Evolutionary conservation across 2,113 vertebrate species (phyloP), one percentile per base, ranked within the genome.

Genomic region (Serilophus lunatus): DNA sequence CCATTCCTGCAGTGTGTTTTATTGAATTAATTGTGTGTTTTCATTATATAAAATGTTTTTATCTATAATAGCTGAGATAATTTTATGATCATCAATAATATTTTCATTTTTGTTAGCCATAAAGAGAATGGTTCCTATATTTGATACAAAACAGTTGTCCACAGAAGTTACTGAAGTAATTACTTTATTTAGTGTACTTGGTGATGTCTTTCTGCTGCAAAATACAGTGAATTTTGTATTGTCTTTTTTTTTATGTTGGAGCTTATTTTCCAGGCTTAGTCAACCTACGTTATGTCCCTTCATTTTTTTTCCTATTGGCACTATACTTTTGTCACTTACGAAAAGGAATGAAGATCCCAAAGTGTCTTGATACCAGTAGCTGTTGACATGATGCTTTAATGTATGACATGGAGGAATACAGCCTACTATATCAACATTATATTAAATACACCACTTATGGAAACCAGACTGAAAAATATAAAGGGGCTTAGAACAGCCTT

Each of bases 161-260:
- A 22, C 15, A 76, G n/a, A 69, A 18, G 9, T 71, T 79, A 56
- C 16, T 59, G 13, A 75, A 79, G 28, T 72, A 56, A 35, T 60
- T 68, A 33, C 45, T 82, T 16, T 57, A 2, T 29, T 23, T 60
- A 33, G 8, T 8, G 1, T 79, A 8, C 36, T 59, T 71, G 4
- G 20, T 87, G 70, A n/a, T 74, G 14, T 40, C 24, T 88, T 86
- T 20, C 20, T 26, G 6, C 82, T 49, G 29, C 45, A 75, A 51
- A 22, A 23, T 45, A 66, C 4, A 6, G 7, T 45, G 82, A 0
- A 0, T 63, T 22, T 65, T 75, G 9, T 47, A 26, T 36, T 64
- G 7, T 35, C 8, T 50, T 69, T 72, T 77, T 69, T 69, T 35
- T 12, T 42, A 16, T 20, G 20, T 29, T 65, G 36, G 29, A 56